phyloP scores from a whole-genome alignment of 1,140 invertebrate genomes.

The Brachionus sp. region DNA sequence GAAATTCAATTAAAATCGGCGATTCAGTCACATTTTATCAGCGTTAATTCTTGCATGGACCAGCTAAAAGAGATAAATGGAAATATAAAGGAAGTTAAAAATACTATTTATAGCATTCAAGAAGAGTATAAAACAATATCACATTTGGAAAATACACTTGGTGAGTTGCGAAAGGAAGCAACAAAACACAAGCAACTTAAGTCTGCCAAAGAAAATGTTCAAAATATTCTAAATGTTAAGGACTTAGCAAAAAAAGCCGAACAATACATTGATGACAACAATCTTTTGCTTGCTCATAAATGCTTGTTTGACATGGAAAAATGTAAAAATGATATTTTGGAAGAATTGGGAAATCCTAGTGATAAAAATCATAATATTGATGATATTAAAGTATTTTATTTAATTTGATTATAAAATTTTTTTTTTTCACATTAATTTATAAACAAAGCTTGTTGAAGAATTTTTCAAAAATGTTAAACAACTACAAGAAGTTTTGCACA shows the following conservation, averaged over 20 bases:
- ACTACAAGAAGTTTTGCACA: not conserved
- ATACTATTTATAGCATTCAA: conserved; percentile 28
- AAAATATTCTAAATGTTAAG: conserved; percentile 39
- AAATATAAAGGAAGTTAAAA: conserved; percentile 22
- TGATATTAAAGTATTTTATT: conserved; percentile 1
- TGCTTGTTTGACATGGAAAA: conserved; percentile 43
- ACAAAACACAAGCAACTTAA: conserved; percentile 13
- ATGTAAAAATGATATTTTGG: conserved; percentile 30
- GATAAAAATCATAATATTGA: conserved; percentile 33
- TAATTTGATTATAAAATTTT: not conserved
- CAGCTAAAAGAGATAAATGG: conserved; percentile 10
- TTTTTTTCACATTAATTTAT: not conserved
- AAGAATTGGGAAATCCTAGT: not conserved
- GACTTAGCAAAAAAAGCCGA: conserved; percentile 26
- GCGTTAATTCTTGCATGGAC: conserved; percentile 39
- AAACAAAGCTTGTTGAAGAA: conserved; percentile 14
- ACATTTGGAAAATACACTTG: conserved; percentile 37
- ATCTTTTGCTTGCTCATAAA: conserved; percentile 38
- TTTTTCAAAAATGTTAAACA: conserved; percentile 37
- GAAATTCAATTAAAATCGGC: conserved; percentile 36
- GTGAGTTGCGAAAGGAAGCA: conserved; percentile 30
- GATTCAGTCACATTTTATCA: conserved; percentile 43
- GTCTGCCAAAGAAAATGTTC: conserved; percentile 39
- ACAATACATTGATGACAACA: conserved; percentile 20
- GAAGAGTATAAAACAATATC: conserved; percentile 35